phyloP scores from a whole-genome alignment of 2,113 vertebrate genomes.

The Corythoichthys intestinalis region DNA sequence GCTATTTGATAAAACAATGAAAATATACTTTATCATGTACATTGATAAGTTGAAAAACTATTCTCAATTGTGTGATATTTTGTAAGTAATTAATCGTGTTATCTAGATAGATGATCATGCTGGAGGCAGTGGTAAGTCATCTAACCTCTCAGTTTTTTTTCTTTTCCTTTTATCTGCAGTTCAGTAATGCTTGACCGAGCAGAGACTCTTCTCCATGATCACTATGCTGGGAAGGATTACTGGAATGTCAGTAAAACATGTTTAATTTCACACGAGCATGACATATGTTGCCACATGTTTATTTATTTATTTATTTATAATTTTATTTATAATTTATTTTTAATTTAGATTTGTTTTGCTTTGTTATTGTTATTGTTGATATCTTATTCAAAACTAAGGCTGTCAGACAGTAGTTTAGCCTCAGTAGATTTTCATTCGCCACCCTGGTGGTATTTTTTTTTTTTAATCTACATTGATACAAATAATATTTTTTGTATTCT shows the following conservation, averaged over 20 bases:
- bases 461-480: background rate
- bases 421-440: too few species aligned
- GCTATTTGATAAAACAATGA: background rate
- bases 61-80: too few species aligned
- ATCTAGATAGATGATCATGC: background rate
- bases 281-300: background rate
- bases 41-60: too few species aligned
- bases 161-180: constrained; percentile 23
- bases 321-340: background rate
- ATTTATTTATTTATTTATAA: too few species aligned
- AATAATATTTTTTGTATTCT: background rate
- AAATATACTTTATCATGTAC: too few species aligned
- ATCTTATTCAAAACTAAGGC: background rate
- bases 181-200: constrained; percentile 92
- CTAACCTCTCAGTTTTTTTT: background rate
- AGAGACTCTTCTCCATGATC: constrained; percentile 94
- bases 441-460: background rate
- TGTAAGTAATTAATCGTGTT: too few species aligned
- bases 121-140: background rate
- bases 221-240: constrained; percentile 93
- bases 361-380: background rate
- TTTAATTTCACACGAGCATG: background rate
- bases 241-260: constrained; percentile 86
- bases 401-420: too few species aligned
- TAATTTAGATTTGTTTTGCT: background rate